Evolutionary conservation across 2,888 invertebrate species (phyloP).

Genomic region (Phania funesta): DNA sequence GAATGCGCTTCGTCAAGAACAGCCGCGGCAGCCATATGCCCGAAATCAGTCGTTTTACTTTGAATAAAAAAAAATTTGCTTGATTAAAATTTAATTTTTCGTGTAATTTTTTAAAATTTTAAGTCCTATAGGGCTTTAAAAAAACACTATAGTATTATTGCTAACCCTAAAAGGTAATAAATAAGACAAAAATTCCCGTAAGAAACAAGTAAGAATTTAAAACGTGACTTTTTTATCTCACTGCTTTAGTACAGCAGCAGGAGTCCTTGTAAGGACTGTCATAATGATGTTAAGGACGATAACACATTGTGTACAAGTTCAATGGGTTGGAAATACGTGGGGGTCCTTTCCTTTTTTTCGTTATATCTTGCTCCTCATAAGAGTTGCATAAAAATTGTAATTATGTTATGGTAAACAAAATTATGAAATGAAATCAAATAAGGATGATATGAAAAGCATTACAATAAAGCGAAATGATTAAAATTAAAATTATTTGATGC

Average conservation of each 20-base stretch:
- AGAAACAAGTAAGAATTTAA: neutral
- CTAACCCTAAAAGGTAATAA: too few relatives aligned
- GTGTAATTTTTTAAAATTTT: too few relatives aligned
- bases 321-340: slow-evolving; percentile 57
- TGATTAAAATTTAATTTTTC: too few relatives aligned
- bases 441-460: slow-evolving; percentile 43
- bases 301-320: slow-evolving; percentile 48
- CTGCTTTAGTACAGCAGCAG: neutral
- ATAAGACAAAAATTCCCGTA: neutral
- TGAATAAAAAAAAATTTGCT: too few relatives aligned
- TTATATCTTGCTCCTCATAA: neutral
- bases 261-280: slow-evolving; percentile 4
- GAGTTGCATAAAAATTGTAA: slow-evolving; percentile 33
- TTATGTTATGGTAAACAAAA: slow-evolving; percentile 34
- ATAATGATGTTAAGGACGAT: slow-evolving; percentile 6
- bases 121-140: too few relatives aligned
- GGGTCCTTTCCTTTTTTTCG: neutral
- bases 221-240: neutral
- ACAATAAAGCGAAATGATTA: slow-evolving; percentile 37
- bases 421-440: slow-evolving; percentile 4
- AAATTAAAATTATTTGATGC: slow-evolving; percentile 33
- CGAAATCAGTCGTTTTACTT: too few relatives aligned
- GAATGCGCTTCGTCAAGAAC: too few relatives aligned
- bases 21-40: too few relatives aligned
- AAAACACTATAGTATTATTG: too few relatives aligned